Conservation (phyloP, 2,888 invertebrate species). For the Trachelus troglodyta region DNA sequence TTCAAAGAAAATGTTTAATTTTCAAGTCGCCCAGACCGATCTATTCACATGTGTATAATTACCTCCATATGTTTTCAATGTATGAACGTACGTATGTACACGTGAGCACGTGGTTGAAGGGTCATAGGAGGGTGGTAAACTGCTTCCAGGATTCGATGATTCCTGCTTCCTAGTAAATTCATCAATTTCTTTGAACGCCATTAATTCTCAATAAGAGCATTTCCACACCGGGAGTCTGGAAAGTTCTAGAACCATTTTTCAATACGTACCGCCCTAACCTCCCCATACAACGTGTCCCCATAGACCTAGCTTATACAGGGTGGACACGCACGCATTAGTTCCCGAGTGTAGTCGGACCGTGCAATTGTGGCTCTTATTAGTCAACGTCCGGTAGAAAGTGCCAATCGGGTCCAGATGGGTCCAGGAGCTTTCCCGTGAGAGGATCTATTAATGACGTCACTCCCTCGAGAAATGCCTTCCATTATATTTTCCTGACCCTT, state of each 20-base stretch:
- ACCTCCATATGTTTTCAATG: not conserved
- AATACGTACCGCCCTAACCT: not conserved
- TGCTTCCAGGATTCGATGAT: not conserved
- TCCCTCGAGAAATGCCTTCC: not conserved
- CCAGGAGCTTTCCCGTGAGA: constrained; percentile 9
- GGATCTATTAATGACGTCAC: constrained; percentile 31
- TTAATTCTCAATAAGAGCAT: not conserved
- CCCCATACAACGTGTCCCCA: not conserved
- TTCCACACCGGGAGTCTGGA: not conserved
- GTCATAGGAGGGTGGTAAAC: not conserved
- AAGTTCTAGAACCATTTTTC: not conserved
- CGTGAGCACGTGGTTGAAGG: not conserved
- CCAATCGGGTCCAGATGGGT: constrained; percentile 11
- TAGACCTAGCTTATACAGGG: not conserved
- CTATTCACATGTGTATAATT: not conserved
- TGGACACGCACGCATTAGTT: constrained; percentile 23
- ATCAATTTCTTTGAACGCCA: not conserved
- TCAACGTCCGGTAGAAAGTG: constrained; percentile 18
- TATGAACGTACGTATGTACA: not conserved
- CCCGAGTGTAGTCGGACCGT: constrained; percentile 15
- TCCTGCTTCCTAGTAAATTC: not conserved
- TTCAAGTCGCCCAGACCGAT: not conserved
- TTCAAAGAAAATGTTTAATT: not conserved
- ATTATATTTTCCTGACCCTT: not conserved
- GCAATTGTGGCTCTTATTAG: constrained; percentile 33